Percentiles rank a stretch among this genome's conserved stretches.
Conservation (phyloP, 2,888 invertebrate species). For the Lepeophtheirus nordmannii region DNA sequence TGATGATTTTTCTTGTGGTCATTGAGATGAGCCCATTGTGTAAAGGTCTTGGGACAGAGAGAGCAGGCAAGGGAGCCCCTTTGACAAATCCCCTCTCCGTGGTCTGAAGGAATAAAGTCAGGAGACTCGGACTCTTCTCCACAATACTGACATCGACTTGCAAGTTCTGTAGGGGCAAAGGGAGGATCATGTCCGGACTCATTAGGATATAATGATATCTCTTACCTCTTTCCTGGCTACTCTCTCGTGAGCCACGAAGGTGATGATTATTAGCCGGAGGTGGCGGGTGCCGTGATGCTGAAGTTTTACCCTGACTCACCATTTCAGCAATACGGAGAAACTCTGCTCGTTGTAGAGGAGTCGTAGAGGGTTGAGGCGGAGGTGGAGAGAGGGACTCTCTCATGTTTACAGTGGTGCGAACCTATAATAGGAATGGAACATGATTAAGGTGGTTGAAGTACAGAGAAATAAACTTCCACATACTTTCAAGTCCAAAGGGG, state of each 20-base stretch:
- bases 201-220: neutral
- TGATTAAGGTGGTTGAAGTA: no score
- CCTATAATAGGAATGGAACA: no score
- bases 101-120: constrained; percentile 15
- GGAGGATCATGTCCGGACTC: neutral
- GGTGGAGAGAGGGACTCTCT: neutral
- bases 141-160: constrained; percentile 6
- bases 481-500: constrained; percentile 19
- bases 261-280: no score
- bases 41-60: constrained; percentile 24
- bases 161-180: neutral
- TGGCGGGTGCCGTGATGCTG: neutral
- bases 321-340: constrained; percentile 10
- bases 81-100: constrained; percentile 15
- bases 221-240: constrained; percentile 19
- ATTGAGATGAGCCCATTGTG: constrained; percentile 18
- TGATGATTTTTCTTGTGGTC: constrained; percentile 22
- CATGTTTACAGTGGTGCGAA: neutral
- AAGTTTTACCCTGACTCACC: neutral
- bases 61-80: constrained; percentile 17
- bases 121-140: constrained; percentile 7
- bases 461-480: neutral
- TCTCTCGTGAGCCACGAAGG: neutral
- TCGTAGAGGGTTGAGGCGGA: neutral
- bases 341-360: constrained; percentile 16